Base-by-base conservation (phyloP, 2,888 invertebrate genomes). In the Ichneumoninae sp. region DNA sequence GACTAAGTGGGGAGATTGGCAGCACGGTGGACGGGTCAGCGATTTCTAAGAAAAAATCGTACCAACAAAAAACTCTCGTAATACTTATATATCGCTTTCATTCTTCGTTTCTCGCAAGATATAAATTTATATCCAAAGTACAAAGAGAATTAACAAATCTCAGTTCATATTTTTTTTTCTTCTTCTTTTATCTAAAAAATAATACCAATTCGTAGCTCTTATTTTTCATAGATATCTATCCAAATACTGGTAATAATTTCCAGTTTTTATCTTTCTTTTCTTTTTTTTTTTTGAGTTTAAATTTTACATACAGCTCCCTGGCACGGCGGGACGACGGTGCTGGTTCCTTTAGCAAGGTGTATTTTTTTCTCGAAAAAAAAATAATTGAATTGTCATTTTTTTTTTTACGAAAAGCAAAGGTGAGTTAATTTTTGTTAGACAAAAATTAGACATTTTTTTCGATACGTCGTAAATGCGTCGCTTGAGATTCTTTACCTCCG, bases 1-100 rank as follows among this genome's bases (percentile, higher is more conserved):
- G 75, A 93, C 91, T 8, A 92, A 92, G 85, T 93, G 91, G 91
- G 92, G 92, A 68, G 92, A 92, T 72, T 92, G 92, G 92, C 93
- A 93, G 68, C 84, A 89, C 71, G 88, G 89, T 71, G 92, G 93
- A 10, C 88, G 92, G 71, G 92, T 92, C 52, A 91, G 86, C 69
- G 92, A 92, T 78, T 93, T 93, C 83, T 93, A 52, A 92, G 71
- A 79, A n/a, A 54, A 76, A 57, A 70, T 44, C 57, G 70, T n/a
- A 71, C 50, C 50, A 70, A 57, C 82, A 72, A 70, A 71, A 62
- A 36, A 70, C 52, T 80, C 66, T 62, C 36, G 44, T 47, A 47
- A 47, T 47, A 47, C 44, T 47, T 47, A 83, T 76, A 71, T 54
- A 72, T 84, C 75, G 47, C 68, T 82, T 83, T 81, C 78, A 72